Conservation (phyloP, 2,113 vertebrate species). For the Rattus rattus region DNA sequence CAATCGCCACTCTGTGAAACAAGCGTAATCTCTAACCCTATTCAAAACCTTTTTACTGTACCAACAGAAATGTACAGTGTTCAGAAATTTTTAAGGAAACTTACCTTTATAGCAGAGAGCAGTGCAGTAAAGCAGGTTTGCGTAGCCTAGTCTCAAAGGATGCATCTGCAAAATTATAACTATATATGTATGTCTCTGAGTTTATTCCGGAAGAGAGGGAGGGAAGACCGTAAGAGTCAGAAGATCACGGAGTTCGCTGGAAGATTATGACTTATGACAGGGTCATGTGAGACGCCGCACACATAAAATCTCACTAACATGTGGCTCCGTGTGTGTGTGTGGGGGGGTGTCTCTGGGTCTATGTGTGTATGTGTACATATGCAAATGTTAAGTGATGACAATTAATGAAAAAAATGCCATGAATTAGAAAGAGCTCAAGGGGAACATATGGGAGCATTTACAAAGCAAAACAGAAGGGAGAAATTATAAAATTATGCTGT, state of each 20-base stretch:
- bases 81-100: neutral
- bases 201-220: neutral
- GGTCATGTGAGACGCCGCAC: neutral
- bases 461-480: neutral
- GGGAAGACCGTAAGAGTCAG: neutral
- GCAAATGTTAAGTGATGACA: neutral
- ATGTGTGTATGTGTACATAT: neutral
- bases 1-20: neutral
- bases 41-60: neutral
- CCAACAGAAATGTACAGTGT: neutral
- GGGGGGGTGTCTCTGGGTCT: no score
- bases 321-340: neutral
- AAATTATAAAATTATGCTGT: neutral
- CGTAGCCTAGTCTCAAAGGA: neutral
- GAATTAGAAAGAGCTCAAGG: neutral
- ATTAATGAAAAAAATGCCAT: neutral
- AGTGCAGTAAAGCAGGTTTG: neutral
- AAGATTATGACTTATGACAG: neutral
- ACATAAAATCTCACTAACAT: neutral
- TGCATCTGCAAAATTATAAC: neutral
- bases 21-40: neutral
- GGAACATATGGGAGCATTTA: neutral
- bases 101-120: neutral
- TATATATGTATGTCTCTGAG: neutral
- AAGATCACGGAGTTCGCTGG: neutral